phyloP scores from a whole-genome alignment of 2,113 vertebrate genomes.

The Hippoglossus stenolepis region DNA sequence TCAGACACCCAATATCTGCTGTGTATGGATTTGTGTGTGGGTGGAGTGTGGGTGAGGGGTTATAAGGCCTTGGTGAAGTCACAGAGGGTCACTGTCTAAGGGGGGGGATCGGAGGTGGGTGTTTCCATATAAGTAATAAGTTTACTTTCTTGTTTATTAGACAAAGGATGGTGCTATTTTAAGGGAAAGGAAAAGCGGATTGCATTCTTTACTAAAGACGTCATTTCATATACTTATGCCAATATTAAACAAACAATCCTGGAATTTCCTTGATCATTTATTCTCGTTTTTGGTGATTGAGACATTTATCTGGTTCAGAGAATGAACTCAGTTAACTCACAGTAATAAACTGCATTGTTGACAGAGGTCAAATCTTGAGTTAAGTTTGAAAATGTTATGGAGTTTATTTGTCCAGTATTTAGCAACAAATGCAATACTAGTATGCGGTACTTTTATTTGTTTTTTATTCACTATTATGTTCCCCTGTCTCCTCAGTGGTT shows the following conservation, averaged over 20 bases:
- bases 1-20: constrained; percentile 76
- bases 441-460: not conserved
- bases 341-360: not conserved
- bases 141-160: constrained; percentile 41
- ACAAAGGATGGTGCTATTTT: constrained; percentile 6
- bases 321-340: too few relatives aligned
- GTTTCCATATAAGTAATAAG: constrained; percentile 21
- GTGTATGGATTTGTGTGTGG: constrained; percentile 72
- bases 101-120: constrained; percentile 42
- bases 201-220: not conserved
- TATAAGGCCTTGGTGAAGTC: constrained; percentile 55
- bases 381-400: not conserved
- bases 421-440: not conserved
- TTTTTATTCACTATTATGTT: constrained; percentile 17
- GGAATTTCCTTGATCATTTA: too few relatives aligned
- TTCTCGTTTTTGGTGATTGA: too few relatives aligned
- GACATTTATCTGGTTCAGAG: not conserved
- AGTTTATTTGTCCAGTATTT: not conserved
- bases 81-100: constrained; percentile 39
- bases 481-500: constrained; percentile 78
- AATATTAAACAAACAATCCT: not conserved
- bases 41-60: constrained; percentile 67
- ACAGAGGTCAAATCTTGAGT: not conserved
- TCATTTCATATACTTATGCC: not conserved
- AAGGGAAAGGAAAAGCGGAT: not conserved